These are phyloP conservation scores for Nowickia ferox DNA, from an alignment of 2,888 invertebrate genomes.

Conservation along the genomic window DNA sequence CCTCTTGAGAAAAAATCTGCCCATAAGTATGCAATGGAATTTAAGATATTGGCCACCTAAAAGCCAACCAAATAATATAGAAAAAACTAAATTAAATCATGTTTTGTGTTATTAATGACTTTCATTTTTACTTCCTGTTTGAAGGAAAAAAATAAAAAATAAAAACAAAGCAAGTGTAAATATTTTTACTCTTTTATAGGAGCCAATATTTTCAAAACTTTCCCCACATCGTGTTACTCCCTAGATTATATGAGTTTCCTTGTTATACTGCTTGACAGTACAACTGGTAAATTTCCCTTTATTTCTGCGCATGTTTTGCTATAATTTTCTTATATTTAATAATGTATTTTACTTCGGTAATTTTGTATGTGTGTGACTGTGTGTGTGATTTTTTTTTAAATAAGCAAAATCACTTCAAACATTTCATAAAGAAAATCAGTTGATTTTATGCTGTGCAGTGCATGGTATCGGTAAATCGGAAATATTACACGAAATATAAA, in stretches of 20 bases:
- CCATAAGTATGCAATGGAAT: conserved; percentile 65
- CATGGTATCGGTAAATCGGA: conserved; percentile 63
- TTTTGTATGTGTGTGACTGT: neutral
- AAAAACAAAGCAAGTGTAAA: conserved; percentile 9
- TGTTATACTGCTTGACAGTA: conserved; percentile 44
- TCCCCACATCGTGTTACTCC: conserved; percentile 12
- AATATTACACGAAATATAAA: neutral
- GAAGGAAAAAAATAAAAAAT: conserved; percentile 4
- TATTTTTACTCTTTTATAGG: conserved; percentile 43
- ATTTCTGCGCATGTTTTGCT: conserved; percentile 66
- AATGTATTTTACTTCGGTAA: conserved; percentile 20
- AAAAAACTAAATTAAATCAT: conserved; percentile 49
- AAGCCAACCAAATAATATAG: conserved; percentile 25
- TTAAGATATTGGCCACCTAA: conserved; percentile 36
- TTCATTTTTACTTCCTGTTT: conserved; percentile 70
- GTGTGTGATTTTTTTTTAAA: conserved; percentile 21
- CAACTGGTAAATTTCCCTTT: conserved; percentile 49
- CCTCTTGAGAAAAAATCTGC: conserved; percentile 11
- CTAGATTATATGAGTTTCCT: conserved; percentile 29
- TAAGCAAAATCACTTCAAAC: conserved; percentile 79
- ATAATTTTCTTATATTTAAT: conserved; percentile 43
- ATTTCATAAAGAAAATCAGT: conserved; percentile 78
- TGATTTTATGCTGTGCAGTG: conserved; percentile 83
- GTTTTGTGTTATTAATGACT: conserved; percentile 70
- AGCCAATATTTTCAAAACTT: conserved; percentile 27